Conservation (phyloP, 2,113 vertebrate species). For the Turnix velox region DNA sequence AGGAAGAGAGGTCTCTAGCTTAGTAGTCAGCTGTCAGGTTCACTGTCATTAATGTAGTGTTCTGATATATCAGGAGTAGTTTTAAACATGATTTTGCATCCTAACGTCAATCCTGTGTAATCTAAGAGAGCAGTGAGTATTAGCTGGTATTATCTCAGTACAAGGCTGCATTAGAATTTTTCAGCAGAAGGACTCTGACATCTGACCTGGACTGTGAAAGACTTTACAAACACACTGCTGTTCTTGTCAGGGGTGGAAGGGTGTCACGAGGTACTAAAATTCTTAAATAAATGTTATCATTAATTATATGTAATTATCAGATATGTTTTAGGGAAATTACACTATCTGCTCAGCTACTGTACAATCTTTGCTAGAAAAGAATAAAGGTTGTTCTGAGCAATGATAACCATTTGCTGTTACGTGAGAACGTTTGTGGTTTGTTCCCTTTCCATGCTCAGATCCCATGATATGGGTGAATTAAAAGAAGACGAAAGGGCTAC, state of each 20-base stretch:
- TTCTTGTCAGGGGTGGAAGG: neutral
- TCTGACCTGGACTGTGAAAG: neutral
- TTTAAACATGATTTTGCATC: neutral
- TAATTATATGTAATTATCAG: slow-evolving; percentile 29
- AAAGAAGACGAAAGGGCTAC: neutral
- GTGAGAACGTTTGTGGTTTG: neutral
- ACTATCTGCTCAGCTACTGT: neutral
- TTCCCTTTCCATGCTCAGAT: neutral
- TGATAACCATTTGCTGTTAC: slow-evolving; percentile 6
- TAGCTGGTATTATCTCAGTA: neutral
- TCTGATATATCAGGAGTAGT: neutral
- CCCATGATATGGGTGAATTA: neutral
- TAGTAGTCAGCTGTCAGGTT: neutral
- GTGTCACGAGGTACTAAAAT: neutral
- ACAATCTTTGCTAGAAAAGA: slow-evolving; percentile 12
- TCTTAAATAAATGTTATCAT: slow-evolving; percentile 17
- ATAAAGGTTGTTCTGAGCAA: slow-evolving; percentile 37
- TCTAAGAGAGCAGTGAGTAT: neutral
- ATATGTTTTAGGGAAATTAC: neutral
- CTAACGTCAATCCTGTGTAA: neutral
- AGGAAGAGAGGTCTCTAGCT: neutral
- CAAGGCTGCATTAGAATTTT: neutral
- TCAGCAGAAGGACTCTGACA: neutral
- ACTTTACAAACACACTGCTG: neutral
- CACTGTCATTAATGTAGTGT: neutral